phyloP scores from a whole-genome alignment of 1,140 invertebrate genomes.

The Scaptomyza hsui region DNA sequence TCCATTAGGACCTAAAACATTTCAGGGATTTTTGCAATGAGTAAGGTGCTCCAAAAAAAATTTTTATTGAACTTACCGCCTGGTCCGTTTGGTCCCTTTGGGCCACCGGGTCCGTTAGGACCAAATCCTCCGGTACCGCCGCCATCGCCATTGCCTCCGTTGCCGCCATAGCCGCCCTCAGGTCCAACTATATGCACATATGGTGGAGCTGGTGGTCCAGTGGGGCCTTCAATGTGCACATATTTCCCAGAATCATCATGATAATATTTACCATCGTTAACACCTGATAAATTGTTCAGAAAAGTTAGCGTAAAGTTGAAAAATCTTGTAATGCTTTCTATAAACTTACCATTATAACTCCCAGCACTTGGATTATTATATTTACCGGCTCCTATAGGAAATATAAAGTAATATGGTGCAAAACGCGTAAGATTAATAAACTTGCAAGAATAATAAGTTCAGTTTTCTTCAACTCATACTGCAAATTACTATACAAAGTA shows the following conservation, averaged over 20 bases:
- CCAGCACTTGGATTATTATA: conserved; percentile 62
- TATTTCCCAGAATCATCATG: conserved; percentile 85
- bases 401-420: conserved; percentile 48
- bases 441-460: too few relatives aligned
- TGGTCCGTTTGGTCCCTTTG: conserved; percentile 73
- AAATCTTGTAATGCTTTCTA: neutral
- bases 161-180: conserved; percentile 79
- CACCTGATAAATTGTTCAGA: conserved; percentile 32
- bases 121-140: conserved; percentile 74
- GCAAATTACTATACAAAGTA: conserved; percentile 44
- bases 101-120: conserved; percentile 72
- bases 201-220: conserved; percentile 84
- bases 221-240: conserved; percentile 84
- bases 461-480: conserved; percentile 28
- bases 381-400: conserved; percentile 71
- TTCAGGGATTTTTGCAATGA: neutral
- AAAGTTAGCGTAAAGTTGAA: neutral
- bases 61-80: conserved; percentile 48
- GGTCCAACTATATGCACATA: conserved; percentile 84
- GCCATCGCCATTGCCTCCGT: conserved; percentile 59
- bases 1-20: conserved; percentile 57
- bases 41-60: too few relatives aligned
- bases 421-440: conserved; percentile 57
- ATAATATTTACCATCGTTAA: conserved; percentile 84
- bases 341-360: conserved; percentile 71